Conservation (phyloP, 2,888 invertebrate genomes). For the Iphiclides podalirius region DNA sequence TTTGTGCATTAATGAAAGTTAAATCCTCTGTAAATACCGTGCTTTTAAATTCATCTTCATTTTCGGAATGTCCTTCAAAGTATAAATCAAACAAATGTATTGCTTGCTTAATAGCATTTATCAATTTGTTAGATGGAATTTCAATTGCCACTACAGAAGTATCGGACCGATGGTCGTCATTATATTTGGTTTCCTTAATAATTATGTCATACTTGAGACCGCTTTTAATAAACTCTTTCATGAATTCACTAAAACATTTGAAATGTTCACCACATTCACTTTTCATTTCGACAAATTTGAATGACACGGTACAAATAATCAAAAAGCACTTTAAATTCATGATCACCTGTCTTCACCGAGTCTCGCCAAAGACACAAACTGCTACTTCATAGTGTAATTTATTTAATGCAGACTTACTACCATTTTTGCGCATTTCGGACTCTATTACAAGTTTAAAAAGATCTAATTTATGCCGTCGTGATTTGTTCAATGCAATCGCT, state of each 20-base stretch:
- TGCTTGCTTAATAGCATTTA: slow-evolving; percentile 4
- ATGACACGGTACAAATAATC: background rate
- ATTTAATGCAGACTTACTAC: background rate
- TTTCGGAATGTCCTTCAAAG: slow-evolving; percentile 5
- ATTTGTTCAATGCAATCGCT: slow-evolving; percentile 24
- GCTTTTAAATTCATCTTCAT: too few species aligned
- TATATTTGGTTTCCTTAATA: slow-evolving; percentile 10
- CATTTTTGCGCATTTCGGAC: background rate
- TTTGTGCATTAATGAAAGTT: too few species aligned
- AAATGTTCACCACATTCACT: background rate
- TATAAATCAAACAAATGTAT: slow-evolving; percentile 7
- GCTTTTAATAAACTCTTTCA: slow-evolving; percentile 26
- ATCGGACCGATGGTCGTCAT: background rate
- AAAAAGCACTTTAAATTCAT: slow-evolving; percentile 5
- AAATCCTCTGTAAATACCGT: too few species aligned
- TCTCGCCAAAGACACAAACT: background rate
- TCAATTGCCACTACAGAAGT: slow-evolving; percentile 5
- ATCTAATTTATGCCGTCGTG: background rate
- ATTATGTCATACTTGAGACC: slow-evolving; percentile 26
- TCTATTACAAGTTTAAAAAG: background rate
- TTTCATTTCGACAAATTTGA: background rate
- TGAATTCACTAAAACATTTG: slow-evolving; percentile 1
- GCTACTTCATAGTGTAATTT: background rate
- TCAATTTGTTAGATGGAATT: slow-evolving; percentile 7
- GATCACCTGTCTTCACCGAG: slow-evolving; percentile 1